Evolutionary conservation across 1,140 invertebrate genomes (phyloP), one percentile per base, ranked within the genome.

Genomic region (Orchestia grillus): DNA sequence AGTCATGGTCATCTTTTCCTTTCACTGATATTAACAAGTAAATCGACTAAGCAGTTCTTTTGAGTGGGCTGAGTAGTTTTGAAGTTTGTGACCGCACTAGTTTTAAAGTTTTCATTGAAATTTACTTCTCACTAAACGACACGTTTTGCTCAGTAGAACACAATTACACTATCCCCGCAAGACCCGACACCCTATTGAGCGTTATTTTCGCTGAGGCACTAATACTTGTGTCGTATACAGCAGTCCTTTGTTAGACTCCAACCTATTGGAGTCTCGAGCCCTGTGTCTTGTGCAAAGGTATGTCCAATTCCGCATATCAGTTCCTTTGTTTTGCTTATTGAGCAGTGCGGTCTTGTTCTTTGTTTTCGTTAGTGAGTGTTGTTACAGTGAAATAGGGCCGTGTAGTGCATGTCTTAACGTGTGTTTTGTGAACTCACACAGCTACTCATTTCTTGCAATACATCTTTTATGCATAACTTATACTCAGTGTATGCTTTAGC

Each of bases 261-360:
- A 77, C 36, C 36, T 77, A 28, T 77, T 77, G 62, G 62, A 77
- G 36, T 36, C 62, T 77, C 36, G 36, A 36, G 62, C 62, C 62
- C 28, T 15, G 62, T 77, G 62, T 36, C 62, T 77, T 77, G 62
- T 77, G 62, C 11, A 77, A 77, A 77, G 53, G 62, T 97, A 41
- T 96, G 96, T 44, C 95, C 95, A 41, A 41, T 57, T 44, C 95
- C 95, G 1, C 1, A 4, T 44, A 15, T 87, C 42, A 43, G 1
- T 19, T 62, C 0, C 40, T 41, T 42, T 45, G 92, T 62, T 36
- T 41, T n/a, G n/a, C n/a, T n/a, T 57, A 11, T 44, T 42, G 53
- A 57, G 8, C n/a, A 42, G 62, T 77, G 28, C 62, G 36, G 62
- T 1, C 28, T 77, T 77, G 62, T 77, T 77, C 47, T 23, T 53